Evolutionary conservation across 2,113 vertebrate genomes (phyloP), one percentile per base, ranked within the genome.

Genomic region (Thunnus maccoyii): DNA sequence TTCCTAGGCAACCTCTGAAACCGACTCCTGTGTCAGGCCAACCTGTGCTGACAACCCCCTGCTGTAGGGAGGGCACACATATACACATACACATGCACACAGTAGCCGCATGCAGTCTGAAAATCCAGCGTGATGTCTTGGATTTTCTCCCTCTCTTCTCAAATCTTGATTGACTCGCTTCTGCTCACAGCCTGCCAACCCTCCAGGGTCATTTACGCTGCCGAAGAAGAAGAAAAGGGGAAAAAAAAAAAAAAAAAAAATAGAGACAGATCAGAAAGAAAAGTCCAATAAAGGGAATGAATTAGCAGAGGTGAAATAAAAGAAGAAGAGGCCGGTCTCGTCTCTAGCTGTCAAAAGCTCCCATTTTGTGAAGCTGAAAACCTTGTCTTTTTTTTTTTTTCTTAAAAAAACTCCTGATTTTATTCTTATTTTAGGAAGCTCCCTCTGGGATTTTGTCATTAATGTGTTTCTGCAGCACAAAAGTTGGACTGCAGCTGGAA

Each of bases 1-100:
- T 91, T 90, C 83, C 83, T 22, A 84, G 77, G 83, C 88, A 91
- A 89, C 87, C 86, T 91, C 83, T 90, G 89, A 89, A 92, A 92
- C 85, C 0, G 77, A 93, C 87, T 89, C 86, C 83, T 13, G 81
- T 85, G 89, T 88, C 82, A 83, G 87, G 82, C 82, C 88, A 85
- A 85, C 89, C 84, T 82, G 85, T 27, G 74, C 89, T 90, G 92
- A 93, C 90, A 93, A 89, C 84, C 87, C 85, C 88, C 88, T 15
- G 78, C 89, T 66, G 85, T 9, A 64, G 16, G 16, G 5, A 30
- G 1, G 64, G 1, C 48, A 6, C 75, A 54, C 36, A 8, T 54
- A 52, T 32, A 50, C 46, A 14, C 70, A 20, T 22, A 22, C 47
- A 1, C 58, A 32, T 17, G 2, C 30, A 4, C 47, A 11, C 57